Percentiles rank a stretch among this genome's conserved stretches.
Conservation (phyloP, 2,888 invertebrate species). For the Ophion obscuratus region DNA sequence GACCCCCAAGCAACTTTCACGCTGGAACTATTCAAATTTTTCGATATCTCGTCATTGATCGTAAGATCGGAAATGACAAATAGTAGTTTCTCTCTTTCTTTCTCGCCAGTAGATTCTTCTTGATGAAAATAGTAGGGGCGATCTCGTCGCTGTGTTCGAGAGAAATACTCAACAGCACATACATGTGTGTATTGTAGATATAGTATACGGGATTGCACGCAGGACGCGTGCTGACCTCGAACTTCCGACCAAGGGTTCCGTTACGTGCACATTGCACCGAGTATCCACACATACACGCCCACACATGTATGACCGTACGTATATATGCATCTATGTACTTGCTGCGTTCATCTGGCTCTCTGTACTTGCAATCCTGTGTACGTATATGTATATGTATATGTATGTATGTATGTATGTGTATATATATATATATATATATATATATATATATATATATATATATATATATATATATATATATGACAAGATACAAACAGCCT, state of each 20-base stretch:
- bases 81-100: too few species aligned
- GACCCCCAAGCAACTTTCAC: too few species aligned
- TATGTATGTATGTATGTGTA: too few species aligned
- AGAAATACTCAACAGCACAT: slow-evolving; percentile 4
- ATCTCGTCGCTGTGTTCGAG: slow-evolving; percentile 10
- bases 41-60: too few species aligned
- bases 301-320: slow-evolving; percentile 1
- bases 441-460: too few species aligned
- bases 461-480: slow-evolving; percentile 33
- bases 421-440: fast-evolving
- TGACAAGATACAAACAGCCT: slow-evolving; percentile 26
- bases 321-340: background rate
- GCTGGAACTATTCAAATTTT: too few species aligned
- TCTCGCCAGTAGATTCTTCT: background rate
- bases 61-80: too few species aligned
- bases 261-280: slow-evolving; percentile 60
- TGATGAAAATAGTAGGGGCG: background rate
- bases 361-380: background rate
- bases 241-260: slow-evolving; percentile 71
- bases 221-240: slow-evolving; percentile 71
- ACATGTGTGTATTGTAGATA: slow-evolving; percentile 1
- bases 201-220: slow-evolving; percentile 57
- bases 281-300: slow-evolving; percentile 30
- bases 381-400: too few species aligned
- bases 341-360: background rate